phyloP scores from a whole-genome alignment of 2,113 vertebrate species.

The Phocoena sinus region DNA sequence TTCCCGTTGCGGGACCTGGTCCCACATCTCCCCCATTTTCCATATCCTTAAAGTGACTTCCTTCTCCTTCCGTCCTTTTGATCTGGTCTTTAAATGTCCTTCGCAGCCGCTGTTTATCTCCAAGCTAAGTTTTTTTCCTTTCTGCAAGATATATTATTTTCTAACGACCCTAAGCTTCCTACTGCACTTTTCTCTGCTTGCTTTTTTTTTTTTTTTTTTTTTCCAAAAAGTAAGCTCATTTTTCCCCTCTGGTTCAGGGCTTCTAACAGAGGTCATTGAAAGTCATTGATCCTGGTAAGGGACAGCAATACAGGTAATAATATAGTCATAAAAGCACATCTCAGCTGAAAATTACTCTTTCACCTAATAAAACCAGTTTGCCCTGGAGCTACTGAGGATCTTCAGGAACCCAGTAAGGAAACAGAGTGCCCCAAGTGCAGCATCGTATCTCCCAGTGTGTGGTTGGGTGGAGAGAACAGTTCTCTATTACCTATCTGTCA shows the following conservation, averaged over 20 bases:
- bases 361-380: conserved; percentile 54
- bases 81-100: neutral
- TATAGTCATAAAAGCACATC: conserved; percentile 43
- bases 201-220: neutral
- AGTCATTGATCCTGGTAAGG: conserved; percentile 35
- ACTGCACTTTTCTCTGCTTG: neutral
- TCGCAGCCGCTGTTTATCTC: neutral
- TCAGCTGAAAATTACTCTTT: conserved; percentile 56
- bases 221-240: neutral
- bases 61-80: neutral
- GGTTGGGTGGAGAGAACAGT: neutral
- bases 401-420: conserved; percentile 13
- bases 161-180: neutral
- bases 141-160: neutral
- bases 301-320: conserved; percentile 46
- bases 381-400: conserved; percentile 18
- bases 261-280: conserved; percentile 40
- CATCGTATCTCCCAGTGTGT: neutral
- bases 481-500: neutral
- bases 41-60: neutral
- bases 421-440: neutral
- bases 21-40: neutral
- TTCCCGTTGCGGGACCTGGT: neutral
- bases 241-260: neutral
- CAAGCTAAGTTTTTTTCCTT: neutral